Evolutionary conservation across 2,888 invertebrate genomes (phyloP).

Genomic region (Acrocyrtus sp.): DNA sequence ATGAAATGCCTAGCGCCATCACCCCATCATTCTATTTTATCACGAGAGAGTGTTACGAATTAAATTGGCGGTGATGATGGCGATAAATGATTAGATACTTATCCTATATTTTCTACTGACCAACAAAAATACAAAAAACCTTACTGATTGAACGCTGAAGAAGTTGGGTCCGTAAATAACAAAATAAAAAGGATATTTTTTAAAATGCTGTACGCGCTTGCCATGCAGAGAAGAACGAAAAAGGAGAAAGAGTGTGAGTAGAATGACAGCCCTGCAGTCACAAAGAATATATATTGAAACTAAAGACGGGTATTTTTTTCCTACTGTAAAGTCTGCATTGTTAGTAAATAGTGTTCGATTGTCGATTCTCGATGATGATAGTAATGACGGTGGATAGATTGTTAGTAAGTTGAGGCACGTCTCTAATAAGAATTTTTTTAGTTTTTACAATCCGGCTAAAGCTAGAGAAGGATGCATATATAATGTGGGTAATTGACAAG

Average conservation of each 20-base stretch:
- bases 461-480: slow-evolving; percentile 42
- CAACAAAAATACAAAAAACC: neutral
- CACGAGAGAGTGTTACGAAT: slow-evolving; percentile 45
- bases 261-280: neutral
- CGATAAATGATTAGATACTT: slow-evolving; percentile 15
- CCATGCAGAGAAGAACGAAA: no score
- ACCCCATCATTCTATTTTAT: neutral
- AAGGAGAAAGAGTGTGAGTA: neutral
- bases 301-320: neutral
- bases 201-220: no score
- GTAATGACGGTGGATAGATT: slow-evolving; percentile 4
- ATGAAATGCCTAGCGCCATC: neutral
- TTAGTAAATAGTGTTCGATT: neutral
- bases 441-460: slow-evolving; percentile 22
- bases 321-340: no score
- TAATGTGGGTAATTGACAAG: slow-evolving; percentile 53
- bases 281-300: neutral
- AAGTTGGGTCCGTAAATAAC: no score
- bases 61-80: slow-evolving; percentile 41
- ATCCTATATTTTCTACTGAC: neutral
- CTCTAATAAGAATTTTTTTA: slow-evolving; percentile 49
- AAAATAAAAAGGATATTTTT: no score
- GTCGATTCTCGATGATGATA: neutral
- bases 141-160: no score
- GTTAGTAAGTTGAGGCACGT: slow-evolving; percentile 48